Evolutionary conservation across 2,113 vertebrate species (phyloP).

Genomic region (Corythornis vintsioides): DNA sequence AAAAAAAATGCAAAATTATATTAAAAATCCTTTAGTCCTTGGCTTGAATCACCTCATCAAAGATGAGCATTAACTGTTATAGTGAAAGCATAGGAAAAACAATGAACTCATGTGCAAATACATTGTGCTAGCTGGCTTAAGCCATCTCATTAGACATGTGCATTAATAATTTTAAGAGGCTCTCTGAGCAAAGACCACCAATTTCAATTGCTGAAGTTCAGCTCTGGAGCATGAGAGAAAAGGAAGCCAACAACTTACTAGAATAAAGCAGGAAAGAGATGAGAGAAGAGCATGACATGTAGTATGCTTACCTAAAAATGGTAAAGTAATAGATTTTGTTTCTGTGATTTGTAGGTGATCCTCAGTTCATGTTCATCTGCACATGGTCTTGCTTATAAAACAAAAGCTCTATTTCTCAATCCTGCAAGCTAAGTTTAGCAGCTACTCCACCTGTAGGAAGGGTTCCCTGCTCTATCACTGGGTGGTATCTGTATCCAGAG

Average conservation of each 20-base stretch:
- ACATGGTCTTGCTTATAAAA: neutral
- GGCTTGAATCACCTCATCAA: neutral
- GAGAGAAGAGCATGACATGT: neutral
- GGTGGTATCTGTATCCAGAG: neutral
- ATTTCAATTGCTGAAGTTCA: neutral
- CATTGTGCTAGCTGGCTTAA: neutral
- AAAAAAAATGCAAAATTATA: neutral
- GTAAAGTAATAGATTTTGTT: conserved; percentile 2
- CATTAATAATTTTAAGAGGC: neutral
- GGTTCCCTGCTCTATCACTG: accelerated
- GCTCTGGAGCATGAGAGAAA: neutral
- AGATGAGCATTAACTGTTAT: neutral
- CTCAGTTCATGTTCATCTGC: neutral
- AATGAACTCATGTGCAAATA: neutral
- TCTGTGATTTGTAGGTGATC: neutral
- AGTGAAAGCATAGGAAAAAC: neutral
- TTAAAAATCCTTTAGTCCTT: neutral
- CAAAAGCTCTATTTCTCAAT: conserved; percentile 35
- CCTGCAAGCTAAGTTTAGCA: neutral
- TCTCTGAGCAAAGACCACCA: neutral
- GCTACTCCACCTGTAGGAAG: neutral
- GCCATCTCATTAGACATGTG: neutral
- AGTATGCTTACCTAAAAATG: neutral
- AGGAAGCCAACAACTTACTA: neutral
- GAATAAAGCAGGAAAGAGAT: neutral